A percentile compares a stretch with the other conserved stretches of the same genome.
phyloP scores from a whole-genome alignment of 1,140 invertebrate genomes.

The Arion vulgaris region DNA sequence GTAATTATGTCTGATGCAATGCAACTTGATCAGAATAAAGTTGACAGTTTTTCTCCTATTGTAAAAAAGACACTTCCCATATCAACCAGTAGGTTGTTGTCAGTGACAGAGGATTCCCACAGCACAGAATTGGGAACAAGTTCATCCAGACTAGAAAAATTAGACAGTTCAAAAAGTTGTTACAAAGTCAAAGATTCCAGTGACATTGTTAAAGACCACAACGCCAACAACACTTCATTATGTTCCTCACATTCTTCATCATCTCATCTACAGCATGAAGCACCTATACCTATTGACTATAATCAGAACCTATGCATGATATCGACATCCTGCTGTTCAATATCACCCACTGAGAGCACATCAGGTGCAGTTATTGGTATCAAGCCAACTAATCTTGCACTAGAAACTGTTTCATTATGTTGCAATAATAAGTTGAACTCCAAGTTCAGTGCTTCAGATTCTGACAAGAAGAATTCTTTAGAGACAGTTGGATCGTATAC shows the following conservation, averaged over 20 bases:
- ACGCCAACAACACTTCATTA: slow-evolving; percentile 17
- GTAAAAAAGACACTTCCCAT: not conserved
- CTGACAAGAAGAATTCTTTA: not conserved
- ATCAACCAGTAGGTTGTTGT: not conserved
- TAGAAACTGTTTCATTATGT: not conserved
- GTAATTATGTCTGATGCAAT: not conserved
- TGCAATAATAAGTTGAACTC: not conserved
- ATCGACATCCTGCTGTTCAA: no score
- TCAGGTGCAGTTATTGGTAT: not conserved
- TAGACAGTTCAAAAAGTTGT: not conserved
- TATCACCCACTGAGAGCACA: no score
- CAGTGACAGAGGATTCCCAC: not conserved
- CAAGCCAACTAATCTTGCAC: not conserved
- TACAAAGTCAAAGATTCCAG: not conserved
- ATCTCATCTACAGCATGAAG: not conserved
- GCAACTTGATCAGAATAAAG: not conserved
- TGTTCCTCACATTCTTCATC: not conserved
- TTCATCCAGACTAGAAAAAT: not conserved
- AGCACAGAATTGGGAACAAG: no score
- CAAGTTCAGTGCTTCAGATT: not conserved
- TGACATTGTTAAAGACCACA: slow-evolving; percentile 22
- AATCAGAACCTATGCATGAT: not conserved
- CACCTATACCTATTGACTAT: not conserved
- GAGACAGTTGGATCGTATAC: not conserved
- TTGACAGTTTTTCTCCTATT: not conserved